Percentiles rank a stretch among this genome's conserved stretches.
phyloP scores from a whole-genome alignment of 2,888 invertebrate species.

The Thecocarcelia acutangulata region DNA sequence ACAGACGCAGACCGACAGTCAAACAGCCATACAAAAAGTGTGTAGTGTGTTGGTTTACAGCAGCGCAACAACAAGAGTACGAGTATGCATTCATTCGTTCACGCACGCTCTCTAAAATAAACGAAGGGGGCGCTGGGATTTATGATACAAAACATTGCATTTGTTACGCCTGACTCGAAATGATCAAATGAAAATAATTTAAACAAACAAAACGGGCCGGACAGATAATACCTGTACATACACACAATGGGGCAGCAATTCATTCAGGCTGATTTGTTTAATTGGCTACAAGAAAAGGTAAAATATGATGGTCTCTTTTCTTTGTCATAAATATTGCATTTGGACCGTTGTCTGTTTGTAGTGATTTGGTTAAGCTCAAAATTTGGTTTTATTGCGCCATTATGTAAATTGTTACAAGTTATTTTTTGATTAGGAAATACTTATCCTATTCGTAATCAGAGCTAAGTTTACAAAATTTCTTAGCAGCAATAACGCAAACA shows the following conservation, averaged over 20 bases:
- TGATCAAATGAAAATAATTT: conserved; percentile 59
- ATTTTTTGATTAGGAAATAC: too few species aligned
- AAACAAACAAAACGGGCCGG: conserved; percentile 40
- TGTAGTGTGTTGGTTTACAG: conserved; percentile 43
- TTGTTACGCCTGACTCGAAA: conserved; percentile 68
- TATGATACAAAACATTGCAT: conserved; percentile 65
- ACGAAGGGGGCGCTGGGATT: conserved; percentile 46
- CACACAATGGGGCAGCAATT: conserved; percentile 61
- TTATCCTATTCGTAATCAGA: too few species aligned
- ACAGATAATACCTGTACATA: conserved; percentile 48
- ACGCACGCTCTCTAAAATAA: conserved; percentile 60
- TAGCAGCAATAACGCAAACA: too few species aligned
- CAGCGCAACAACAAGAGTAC: conserved; percentile 37
- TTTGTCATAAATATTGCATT: conserved; percentile 45
- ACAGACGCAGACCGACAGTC: background rate
- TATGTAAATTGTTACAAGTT: conserved; percentile 53
- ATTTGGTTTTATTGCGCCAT: conserved; percentile 29
- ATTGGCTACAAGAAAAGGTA: conserved; percentile 69
- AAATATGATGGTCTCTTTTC: conserved; percentile 64
- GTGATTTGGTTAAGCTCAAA: too few species aligned
- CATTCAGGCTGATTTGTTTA: conserved; percentile 71
- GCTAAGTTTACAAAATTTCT: too few species aligned
- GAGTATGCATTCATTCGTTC: conserved; percentile 23
- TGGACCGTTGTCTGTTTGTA: background rate
- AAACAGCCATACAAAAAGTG: background rate